phyloP scores from a whole-genome alignment of 1,140 invertebrate species.

The Arion vulgaris region DNA sequence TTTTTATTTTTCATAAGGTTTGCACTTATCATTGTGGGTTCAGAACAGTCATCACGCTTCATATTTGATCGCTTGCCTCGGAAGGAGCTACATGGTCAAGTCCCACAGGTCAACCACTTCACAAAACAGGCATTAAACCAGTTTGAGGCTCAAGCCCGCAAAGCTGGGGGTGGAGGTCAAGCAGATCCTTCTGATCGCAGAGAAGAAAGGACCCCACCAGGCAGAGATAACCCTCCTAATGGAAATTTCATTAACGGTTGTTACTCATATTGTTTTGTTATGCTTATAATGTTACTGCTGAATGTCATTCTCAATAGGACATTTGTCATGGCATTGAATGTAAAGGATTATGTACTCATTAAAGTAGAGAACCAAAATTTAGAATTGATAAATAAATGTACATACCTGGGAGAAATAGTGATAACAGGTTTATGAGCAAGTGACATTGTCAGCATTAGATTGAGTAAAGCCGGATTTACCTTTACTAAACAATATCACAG shows the following conservation, averaged over 20 bases:
- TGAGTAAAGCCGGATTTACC: too few species aligned
- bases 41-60: constrained; percentile 89
- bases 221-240: constrained; percentile 26
- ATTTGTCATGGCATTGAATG: too few species aligned
- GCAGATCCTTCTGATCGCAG: constrained; percentile 42
- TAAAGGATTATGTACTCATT: too few species aligned
- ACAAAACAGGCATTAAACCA: constrained; percentile 90
- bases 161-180: constrained; percentile 61
- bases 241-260: constrained; percentile 35
- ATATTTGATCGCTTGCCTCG: constrained; percentile 94
- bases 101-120: constrained; percentile 93
- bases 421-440: too few species aligned
- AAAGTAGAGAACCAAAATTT: too few species aligned
- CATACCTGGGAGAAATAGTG: too few species aligned
- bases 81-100: constrained; percentile 95
- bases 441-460: too few species aligned
- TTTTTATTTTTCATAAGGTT: constrained; percentile 56
- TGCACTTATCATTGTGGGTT: constrained; percentile 74
- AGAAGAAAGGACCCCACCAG: constrained; percentile 26
- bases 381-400: too few species aligned
- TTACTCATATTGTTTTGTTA: neutral
- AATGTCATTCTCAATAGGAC: too few species aligned
- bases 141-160: constrained; percentile 75
- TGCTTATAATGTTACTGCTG: too few species aligned
- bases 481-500: too few species aligned